Percentiles rank a stretch among this genome's conserved stretches.
phyloP scores from a whole-genome alignment of 1,140 invertebrate genomes.

The Zophobas morio region DNA sequence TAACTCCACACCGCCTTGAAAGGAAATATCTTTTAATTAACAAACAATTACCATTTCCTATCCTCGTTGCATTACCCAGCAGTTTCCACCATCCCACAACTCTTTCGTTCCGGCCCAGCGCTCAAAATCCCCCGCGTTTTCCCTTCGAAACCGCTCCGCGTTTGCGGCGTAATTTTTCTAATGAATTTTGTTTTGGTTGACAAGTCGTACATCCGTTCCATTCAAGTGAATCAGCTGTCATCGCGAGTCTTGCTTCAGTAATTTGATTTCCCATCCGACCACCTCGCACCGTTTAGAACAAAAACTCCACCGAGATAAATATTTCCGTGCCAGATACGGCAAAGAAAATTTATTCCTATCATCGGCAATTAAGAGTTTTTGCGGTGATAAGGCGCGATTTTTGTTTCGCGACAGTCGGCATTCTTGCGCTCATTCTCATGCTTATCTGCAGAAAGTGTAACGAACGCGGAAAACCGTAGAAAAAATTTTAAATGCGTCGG shows the following conservation, averaged over 20 bases:
- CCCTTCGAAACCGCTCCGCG: not conserved
- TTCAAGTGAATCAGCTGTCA: slow-evolving; percentile 15
- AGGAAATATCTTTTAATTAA: too few species aligned
- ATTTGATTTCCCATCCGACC: slow-evolving; percentile 22
- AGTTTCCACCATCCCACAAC: not conserved
- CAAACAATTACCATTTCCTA: too few species aligned
- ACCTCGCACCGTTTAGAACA: slow-evolving; percentile 7
- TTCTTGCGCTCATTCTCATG: not conserved
- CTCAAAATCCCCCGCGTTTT: not conserved
- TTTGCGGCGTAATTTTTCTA: not conserved
- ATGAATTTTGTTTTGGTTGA: slow-evolving; percentile 39
- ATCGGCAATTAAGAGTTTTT: not conserved
- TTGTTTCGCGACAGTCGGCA: not conserved
- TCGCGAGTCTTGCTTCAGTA: slow-evolving; percentile 32
- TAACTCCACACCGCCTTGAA: too few species aligned
- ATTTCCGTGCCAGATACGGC: slow-evolving; percentile 30
- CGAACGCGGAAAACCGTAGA: too few species aligned
- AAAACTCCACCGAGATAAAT: slow-evolving; percentile 5
- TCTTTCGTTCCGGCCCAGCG: not conserved
- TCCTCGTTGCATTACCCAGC: too few species aligned
- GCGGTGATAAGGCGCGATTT: not conserved
- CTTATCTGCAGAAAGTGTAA: too few species aligned
- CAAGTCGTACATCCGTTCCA: slow-evolving; percentile 15
- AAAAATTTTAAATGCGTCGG: too few species aligned
- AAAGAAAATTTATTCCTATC: slow-evolving; percentile 8